Evolutionary conservation across 2,113 vertebrate species (phyloP), one percentile per base, ranked within the genome.

Genomic region (Zootoca vivipara): DNA sequence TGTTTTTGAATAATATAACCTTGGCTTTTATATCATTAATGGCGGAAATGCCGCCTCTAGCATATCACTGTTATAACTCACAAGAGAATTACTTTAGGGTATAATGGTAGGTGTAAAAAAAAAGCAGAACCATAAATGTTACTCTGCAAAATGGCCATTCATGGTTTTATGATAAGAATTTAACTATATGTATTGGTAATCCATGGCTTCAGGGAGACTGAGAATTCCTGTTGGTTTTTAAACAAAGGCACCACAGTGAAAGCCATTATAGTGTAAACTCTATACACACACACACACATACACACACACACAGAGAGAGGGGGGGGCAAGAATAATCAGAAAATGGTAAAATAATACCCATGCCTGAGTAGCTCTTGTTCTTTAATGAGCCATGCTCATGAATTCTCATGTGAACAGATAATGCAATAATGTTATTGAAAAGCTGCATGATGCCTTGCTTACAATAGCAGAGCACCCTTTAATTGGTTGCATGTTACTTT

Each of bases 371-470:
- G 52, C 15, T 83, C n/a, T 77, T 83, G 38, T 70, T 80, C 46
- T 67, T 83, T 83, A 83, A 88, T 69, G 40, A 83, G n/a, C 15
- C 24, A 30, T 83, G 73, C 62, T 88, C 46, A 56, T 78, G 87
- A 83, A 83, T 30, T 35, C 46, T 84, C 67, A 35, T 72, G 46
- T 85, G 73, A 67, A 52, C 58, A 83, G 74, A 78, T 42, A 77
- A 52, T 52, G 62, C n/a, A 77, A 52, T 12, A 22, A 65, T 78
- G 62, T 83, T 78, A 77, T 67, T 77, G 35, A 78, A 70, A 83
- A 69, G 3, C n/a, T 13, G 22, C 56, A 77, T 78, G 58, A 67
- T 83, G 67, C 22, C 24, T 52, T 82, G 40, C 30, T 28, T 75
- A n/a, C 38, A 83, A 69, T 42, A 35, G 73, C 81, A 67, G n/a